Evolutionary conservation across 2,797 vertebrate species (phyloP).

Genomic region (Halcyon badia): DNA sequence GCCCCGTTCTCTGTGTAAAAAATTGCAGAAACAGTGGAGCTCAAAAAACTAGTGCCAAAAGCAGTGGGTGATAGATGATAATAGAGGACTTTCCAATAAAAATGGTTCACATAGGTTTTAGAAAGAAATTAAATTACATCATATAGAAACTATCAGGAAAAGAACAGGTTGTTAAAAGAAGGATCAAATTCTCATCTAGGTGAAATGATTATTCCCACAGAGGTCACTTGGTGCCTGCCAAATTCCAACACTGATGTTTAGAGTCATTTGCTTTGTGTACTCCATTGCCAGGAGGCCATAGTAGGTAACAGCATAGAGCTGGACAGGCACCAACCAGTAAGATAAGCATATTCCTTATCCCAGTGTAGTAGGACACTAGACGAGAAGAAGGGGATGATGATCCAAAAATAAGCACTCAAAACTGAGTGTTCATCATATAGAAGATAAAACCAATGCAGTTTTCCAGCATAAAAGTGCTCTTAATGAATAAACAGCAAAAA

Average conservation of each 20-base stretch:
- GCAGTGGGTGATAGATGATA: not conserved
- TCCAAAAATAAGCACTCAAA: not conserved
- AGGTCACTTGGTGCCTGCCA: not conserved
- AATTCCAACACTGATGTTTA: not conserved
- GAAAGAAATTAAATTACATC: not conserved
- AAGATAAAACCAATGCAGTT: not conserved
- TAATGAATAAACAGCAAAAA: not conserved
- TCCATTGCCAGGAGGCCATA: not conserved
- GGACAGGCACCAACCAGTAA: not conserved
- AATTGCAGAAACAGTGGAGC: not conserved
- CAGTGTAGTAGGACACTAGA: not conserved
- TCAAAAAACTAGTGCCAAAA: not conserved
- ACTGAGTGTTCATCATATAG: fast-evolving
- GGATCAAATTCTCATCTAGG: not conserved
- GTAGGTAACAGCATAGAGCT: not conserved
- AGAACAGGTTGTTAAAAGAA: not conserved
- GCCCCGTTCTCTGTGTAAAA: not conserved
- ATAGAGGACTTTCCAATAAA: not conserved
- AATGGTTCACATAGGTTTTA: not conserved
- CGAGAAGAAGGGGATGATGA: not conserved
- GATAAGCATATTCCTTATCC: not conserved
- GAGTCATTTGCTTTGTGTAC: fast-evolving
- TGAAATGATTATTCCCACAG: not conserved
- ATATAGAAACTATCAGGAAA: not conserved
- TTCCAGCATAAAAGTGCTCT: not conserved